Conservation (phyloP, 2,888 invertebrate genomes). For the Volucella inflata region DNA sequence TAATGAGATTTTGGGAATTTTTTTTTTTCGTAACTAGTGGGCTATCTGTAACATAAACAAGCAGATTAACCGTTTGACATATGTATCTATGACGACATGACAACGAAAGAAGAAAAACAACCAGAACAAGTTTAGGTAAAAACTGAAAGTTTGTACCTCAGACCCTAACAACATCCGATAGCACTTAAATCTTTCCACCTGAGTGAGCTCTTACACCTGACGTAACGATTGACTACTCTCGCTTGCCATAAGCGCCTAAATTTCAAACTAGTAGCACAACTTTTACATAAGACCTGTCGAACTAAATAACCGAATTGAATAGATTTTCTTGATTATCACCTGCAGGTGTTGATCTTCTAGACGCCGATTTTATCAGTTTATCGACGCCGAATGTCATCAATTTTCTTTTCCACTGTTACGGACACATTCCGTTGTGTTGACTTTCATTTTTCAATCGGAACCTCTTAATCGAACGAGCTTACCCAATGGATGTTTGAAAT, state of each 20-base stretch:
- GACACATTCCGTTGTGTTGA: slow-evolving; percentile 37
- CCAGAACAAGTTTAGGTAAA: too few species aligned
- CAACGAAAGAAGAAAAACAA: too few species aligned
- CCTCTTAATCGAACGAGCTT: slow-evolving; percentile 33
- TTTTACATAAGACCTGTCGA: background rate
- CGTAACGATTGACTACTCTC: too few species aligned
- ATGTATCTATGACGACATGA: too few species aligned
- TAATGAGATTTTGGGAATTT: too few species aligned
- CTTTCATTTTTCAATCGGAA: slow-evolving; percentile 63
- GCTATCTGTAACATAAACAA: too few species aligned
- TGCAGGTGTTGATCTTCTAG: background rate
- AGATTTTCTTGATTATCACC: background rate
- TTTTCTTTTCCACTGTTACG: slow-evolving; percentile 14
- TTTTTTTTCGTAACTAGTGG: too few species aligned
- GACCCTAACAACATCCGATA: too few species aligned
- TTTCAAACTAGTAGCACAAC: background rate
- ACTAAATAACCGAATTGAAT: background rate
- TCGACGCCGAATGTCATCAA: slow-evolving; percentile 23
- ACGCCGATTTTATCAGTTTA: slow-evolving; percentile 2
- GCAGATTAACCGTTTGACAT: too few species aligned
- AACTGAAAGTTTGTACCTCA: too few species aligned
- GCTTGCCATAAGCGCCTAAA: background rate
- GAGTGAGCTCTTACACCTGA: too few species aligned
- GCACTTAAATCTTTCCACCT: too few species aligned
- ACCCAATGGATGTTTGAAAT: slow-evolving; percentile 37